phyloP scores from a whole-genome alignment of 2,797 vertebrate species.

The Megaceryle alcyon region DNA sequence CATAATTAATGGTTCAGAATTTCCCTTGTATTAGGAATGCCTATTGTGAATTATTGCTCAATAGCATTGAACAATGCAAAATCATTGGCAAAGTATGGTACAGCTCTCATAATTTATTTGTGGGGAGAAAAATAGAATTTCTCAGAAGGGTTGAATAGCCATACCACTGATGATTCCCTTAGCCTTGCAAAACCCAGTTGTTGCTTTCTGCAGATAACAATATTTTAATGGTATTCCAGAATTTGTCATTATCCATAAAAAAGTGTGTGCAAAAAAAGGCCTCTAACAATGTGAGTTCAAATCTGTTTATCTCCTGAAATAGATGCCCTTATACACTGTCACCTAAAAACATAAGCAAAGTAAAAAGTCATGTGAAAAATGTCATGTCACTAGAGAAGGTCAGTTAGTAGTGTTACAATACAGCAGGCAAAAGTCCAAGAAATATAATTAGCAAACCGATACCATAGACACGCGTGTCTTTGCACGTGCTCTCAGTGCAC shows the following conservation, averaged over 20 bases:
- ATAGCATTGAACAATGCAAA: background rate
- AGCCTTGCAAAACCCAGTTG: background rate
- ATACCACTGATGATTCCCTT: background rate
- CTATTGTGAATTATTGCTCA: background rate
- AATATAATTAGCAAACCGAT: background rate
- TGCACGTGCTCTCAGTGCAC: too few relatives aligned
- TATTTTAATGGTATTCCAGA: background rate
- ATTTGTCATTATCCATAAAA: background rate
- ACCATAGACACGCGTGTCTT: too few relatives aligned
- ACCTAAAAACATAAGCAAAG: background rate
- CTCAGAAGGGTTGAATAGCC: background rate
- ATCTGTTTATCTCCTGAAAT: background rate
- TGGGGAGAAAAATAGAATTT: background rate
- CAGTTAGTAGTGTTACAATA: background rate
- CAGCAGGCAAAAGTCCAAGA: background rate
- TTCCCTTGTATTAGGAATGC: background rate
- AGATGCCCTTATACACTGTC: background rate
- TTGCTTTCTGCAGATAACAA: background rate
- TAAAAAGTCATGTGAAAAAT: background rate
- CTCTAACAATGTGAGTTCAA: background rate
- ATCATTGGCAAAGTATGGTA: background rate
- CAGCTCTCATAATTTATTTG: background rate
- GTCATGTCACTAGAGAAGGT: background rate
- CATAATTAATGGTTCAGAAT: background rate
- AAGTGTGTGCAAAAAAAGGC: background rate